Evolutionary conservation across 2,113 vertebrate genomes (phyloP), one percentile per base, ranked within the genome.

Genomic region (Cettia cetti): DNA sequence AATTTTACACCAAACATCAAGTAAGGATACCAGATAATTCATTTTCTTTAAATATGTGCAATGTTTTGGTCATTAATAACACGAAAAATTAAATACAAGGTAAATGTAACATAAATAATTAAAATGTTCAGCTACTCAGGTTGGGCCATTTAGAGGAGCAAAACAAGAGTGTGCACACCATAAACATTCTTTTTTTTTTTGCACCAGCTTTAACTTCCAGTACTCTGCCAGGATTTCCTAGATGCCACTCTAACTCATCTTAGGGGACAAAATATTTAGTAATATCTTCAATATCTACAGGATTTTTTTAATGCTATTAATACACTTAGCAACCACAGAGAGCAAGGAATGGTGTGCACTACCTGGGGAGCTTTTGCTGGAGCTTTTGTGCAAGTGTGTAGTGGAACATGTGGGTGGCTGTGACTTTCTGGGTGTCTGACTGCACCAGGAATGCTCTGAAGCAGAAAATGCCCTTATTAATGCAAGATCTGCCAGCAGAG

Each of bases 141-240:
- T 35, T 77, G 30, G 42, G 11, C 59, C 21, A 6, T 63, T 76
- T 37, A 47, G 26, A 53, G 33, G 24, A 80, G 27, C 39, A 64
- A 57, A 69, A 13, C 10, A 57, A 49, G 31, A 65, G 6, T 4
- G 4, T 15, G 63, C 15, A 65, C 3, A 40, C 61, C 19, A 1
- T 20, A 64, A n/a, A 4, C 2, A 61, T 37, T 26, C 0, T 1
- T 9, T 66, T 49, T 1, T 1, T 0, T 88, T 60, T 39, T 53
- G 8, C 13, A 72, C 33, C 0, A 0, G 75, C 26, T 81, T 89
- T 7, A 71, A 37, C 9, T 89, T 63, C 5, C 21, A 79, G 19
- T 31, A 54, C 23, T 57, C 84, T 88, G 47, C 47, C 63, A 78
- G 63, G 66, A 70, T 37, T 49, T 80, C 85, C 59, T 33, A 85